Conservation (phyloP, 2,113 vertebrate genomes). For the Pristiophorus japonicus region DNA sequence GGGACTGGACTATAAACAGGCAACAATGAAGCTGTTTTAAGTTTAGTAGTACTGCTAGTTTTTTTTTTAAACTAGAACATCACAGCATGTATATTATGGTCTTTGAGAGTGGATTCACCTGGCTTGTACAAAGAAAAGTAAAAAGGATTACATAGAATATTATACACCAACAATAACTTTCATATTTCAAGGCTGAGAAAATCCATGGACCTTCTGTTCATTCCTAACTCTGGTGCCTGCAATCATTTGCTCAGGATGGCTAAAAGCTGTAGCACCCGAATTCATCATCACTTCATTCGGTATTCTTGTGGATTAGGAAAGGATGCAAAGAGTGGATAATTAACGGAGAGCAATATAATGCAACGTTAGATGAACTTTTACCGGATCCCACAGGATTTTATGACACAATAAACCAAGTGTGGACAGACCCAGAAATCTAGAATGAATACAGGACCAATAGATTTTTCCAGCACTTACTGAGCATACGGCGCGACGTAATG, state of each 20-base stretch:
- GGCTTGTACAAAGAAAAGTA: neutral
- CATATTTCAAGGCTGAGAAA: conserved; percentile 19
- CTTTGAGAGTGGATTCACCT: neutral
- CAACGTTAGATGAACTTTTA: neutral
- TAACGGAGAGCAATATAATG: neutral
- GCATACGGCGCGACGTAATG: neutral
- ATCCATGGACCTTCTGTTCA: neutral
- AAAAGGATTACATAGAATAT: conserved; percentile 6
- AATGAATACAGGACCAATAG: neutral
- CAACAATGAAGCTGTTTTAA: neutral
- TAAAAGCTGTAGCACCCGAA: neutral
- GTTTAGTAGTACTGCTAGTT: conserved; percentile 17
- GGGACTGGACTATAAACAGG: conserved; percentile 5
- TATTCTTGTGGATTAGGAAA: neutral
- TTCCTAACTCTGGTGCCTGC: neutral
- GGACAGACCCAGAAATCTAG: neutral
- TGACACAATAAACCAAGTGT: neutral
- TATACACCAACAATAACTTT: neutral
- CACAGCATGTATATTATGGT: neutral
- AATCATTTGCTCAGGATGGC: neutral
- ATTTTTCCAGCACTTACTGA: neutral
- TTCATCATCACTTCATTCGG: neutral
- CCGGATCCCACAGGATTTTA: neutral
- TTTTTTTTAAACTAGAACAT: neutral
- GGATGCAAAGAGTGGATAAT: neutral